Percentiles rank a stretch among this genome's conserved stretches.
These are phyloP conservation scores for Holothuria scabra DNA, from an alignment of 53 echinoderm and acorn worm genomes.

Conservation along the genomic window DNA sequence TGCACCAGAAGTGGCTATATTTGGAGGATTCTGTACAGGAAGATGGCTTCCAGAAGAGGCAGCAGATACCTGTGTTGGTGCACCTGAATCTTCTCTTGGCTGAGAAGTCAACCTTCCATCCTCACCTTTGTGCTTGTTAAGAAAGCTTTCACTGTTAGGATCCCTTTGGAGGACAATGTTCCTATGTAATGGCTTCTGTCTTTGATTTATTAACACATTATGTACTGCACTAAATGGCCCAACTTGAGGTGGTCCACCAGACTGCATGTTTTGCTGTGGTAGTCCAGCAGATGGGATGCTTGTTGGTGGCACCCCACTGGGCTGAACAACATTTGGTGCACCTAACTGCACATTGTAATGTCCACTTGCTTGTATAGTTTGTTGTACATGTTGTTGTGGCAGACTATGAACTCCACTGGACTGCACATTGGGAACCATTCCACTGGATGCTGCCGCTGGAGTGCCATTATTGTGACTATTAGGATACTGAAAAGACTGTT, in stretches of 20 bases:
- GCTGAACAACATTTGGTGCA: conserved; percentile 6
- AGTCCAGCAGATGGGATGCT: too few relatives aligned
- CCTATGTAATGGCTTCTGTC: not conserved
- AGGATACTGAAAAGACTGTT: too few relatives aligned
- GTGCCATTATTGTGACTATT: not conserved
- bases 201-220: too few relatives aligned
- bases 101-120: too few relatives aligned
- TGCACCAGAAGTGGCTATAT: not conserved
- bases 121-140: too few relatives aligned
- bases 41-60: conserved; percentile 12
- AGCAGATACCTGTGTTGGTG: not conserved
- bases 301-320: too few relatives aligned
- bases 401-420: too few relatives aligned
- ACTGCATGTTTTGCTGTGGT: too few relatives aligned
- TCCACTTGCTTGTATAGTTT: not conserved
- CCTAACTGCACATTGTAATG: conserved; percentile 6
- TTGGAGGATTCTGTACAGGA: not conserved
- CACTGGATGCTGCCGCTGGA: not conserved
- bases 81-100: not conserved
- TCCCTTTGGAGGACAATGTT: conserved; percentile 32
- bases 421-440: not conserved
- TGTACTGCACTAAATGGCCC: too few relatives aligned
- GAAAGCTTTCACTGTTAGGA: not conserved
- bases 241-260: too few relatives aligned
- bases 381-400: not conserved